Evolutionary conservation across 2,888 invertebrate species (phyloP), one percentile per base, ranked within the genome.

Genomic region (Lasioglossum figueresi): DNA sequence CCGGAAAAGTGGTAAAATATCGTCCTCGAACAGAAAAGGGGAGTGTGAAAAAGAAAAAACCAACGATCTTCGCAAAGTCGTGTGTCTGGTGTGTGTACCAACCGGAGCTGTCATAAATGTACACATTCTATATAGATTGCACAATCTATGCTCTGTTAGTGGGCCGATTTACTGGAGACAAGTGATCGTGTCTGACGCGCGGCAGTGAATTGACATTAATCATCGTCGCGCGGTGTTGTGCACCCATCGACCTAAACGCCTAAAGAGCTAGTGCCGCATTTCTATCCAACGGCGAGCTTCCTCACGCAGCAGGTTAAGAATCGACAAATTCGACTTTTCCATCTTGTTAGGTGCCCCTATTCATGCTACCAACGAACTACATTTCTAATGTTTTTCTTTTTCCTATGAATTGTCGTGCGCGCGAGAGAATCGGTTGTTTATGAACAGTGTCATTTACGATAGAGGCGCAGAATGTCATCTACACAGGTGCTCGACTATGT

Each of bases 141-240:
- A 87, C 90, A 91, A 88, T 91, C 91, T 91, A 91, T 91, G 90
- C 87, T 91, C 88, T 86, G 85, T 88, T 91, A 84, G 87, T 88
- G 87, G 82, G 90, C 88, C 91, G 91, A 91, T 91, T 88, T 82
- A 83, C 86, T 75, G 83, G 83, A 89, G 87, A 87, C 89, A 84
- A 89, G 91, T 90, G 90, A 90, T 90, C 88, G 86, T 82, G 82
- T 88, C 79, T 85, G 80, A 87, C 88, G 85, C 87, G 83, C 87
- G 84, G 80, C 88, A 88, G 89, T 91, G 91, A 91, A 87, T 88
- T 91, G 89, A 91, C 90, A 87, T 90, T 88, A 83, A 85, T 90
- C 86, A 84, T 90, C 90, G 84, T 86, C 89, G 89, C 79, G 86
- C 88, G 83, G 83, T 84, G 85, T 83, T 83, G 84, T 85, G 88